Conservation (phyloP, 2,888 invertebrate genomes). For the Drosophila mimetica region DNA sequence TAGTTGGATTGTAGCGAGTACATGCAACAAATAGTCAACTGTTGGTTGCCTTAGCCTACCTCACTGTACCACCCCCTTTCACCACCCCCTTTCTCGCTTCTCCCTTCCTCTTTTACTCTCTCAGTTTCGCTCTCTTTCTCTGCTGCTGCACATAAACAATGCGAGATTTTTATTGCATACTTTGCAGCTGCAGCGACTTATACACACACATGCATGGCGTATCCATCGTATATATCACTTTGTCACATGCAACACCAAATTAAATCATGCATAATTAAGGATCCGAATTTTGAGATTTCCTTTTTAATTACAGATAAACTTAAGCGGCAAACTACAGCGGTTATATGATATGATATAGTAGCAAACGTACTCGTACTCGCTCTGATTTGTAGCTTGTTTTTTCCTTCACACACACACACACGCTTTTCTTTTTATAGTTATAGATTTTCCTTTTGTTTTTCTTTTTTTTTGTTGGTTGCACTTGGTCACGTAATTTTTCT, state of each 20-base stretch:
- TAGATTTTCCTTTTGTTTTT: constrained; percentile 20
- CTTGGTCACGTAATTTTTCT: constrained; percentile 33
- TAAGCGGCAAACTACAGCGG: not conserved
- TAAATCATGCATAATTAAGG: constrained; percentile 67
- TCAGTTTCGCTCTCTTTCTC: not conserved
- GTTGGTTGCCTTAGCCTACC: constrained; percentile 79
- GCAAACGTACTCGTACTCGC: constrained; percentile 43
- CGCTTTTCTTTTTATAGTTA: constrained; percentile 24
- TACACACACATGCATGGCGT: constrained; percentile 33
- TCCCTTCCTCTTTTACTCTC: constrained; percentile 1
- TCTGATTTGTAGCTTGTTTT: constrained; percentile 47
- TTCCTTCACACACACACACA: constrained; percentile 34
- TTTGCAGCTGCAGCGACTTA: constrained; percentile 73
- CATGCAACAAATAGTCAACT: constrained; percentile 79
- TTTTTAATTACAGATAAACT: not conserved
- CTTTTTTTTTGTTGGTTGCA: constrained; percentile 14
- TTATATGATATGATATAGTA: constrained; percentile 4
- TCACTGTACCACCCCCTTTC: constrained; percentile 57
- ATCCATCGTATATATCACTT: constrained; percentile 67
- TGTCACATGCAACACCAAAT: constrained; percentile 74
- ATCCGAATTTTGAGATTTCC: not conserved
- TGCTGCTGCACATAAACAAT: constrained; percentile 72
- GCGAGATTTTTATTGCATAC: constrained; percentile 78
- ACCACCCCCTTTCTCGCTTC: not conserved
- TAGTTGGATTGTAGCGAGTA: constrained; percentile 45